Evolutionary conservation across 2,888 invertebrate genomes (phyloP), one percentile per base, ranked within the genome.

Genomic region (Caenorhabditis plicata): DNA sequence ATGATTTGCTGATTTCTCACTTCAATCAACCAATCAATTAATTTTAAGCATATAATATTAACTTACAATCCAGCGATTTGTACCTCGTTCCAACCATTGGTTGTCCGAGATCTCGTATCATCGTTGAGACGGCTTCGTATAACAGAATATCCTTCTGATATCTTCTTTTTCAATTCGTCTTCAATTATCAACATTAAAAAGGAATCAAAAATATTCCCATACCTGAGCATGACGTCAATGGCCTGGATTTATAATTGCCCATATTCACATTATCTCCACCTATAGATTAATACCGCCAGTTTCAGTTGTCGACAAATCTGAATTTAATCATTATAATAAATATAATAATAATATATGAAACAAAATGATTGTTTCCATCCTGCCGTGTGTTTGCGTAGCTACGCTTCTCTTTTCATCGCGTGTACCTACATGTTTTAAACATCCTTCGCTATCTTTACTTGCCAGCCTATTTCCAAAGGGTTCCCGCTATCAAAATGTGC

Each of bases 81-180:
- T 15, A 82, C 44, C n/a, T 81, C 80, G 35, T 75, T 74, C 81
- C 81, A 81, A 29, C 80, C 78, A 11, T 73, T 68, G 25, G 42
- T 58, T 4, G 53, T 47, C 31, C 68, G 19, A 3, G 67, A 53
- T 31, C 63, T 19, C 27, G 82, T 68, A 64, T 83, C 83, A 60
- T 83, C 83, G 41, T 80, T 81, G 8, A 82, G 74, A 44, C 82
- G 80, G 26, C 83, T 83, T 27, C 83, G 67, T 29, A 83, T 80
- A 32, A 83, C 71, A 1, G 83, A 80, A 68, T 84, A 84, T 38
- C 83, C 82, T 63, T 83, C 83, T 62, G 82, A 82, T 43, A 84
- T 83, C 60, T 83, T 83, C 73, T 83, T 83, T 68, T 83, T 83
- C 27, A 84, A 67, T 64, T 84, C 84, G 74, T 84, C 83, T 83